A percentile compares a stretch with the other conserved stretches of the same genome.
These are phyloP conservation scores for Leptothorax acervorum DNA, from an alignment of 2,888 invertebrate genomes.

Conservation along the genomic window DNA sequence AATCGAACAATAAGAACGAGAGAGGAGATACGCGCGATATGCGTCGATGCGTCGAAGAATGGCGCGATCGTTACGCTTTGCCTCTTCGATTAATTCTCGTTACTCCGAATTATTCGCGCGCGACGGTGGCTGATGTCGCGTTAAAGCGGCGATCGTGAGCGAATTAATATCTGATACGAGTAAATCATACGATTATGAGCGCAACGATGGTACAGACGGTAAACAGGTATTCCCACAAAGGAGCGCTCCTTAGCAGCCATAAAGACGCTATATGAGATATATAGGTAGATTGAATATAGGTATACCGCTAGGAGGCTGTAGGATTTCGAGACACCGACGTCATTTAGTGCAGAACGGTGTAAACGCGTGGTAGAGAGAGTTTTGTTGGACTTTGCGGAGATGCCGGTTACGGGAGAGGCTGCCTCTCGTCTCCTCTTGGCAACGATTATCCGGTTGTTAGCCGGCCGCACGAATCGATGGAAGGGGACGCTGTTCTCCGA, in stretches of 20 bases:
- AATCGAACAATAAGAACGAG: not conserved
- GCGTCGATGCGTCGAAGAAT: conserved; percentile 1
- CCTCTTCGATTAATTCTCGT: conserved; percentile 70
- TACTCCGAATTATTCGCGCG: conserved; percentile 59
- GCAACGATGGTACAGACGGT: not conserved
- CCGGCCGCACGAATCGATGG: conserved; percentile 71
- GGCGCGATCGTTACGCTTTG: conserved; percentile 42
- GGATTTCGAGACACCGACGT: conserved; percentile 40
- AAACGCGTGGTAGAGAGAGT: conserved; percentile 53
- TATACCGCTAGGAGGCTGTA: not conserved
- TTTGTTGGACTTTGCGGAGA: conserved; percentile 60
- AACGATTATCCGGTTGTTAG: conserved; percentile 81
- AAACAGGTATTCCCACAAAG: not conserved
- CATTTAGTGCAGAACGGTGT: conserved; percentile 67
- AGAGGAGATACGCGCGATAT: conserved; percentile 35
- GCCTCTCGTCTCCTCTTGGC: conserved; percentile 60
- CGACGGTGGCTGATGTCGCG: conserved; percentile 40
- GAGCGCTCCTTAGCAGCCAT: not conserved
- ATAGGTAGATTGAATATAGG: not conserved
- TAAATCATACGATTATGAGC: conserved; percentile 21
- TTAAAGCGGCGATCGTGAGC: conserved; percentile 60
- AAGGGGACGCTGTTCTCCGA: conserved; percentile 75
- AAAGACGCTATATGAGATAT: not conserved
- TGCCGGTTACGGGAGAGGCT: conserved; percentile 56
- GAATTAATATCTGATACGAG: conserved; percentile 36